A percentile compares a stretch with the other conserved stretches of the same genome.
These are phyloP conservation scores for Aricia artaxerxes DNA, from an alignment of 2,888 invertebrate genomes.

Conservation along the genomic window DNA sequence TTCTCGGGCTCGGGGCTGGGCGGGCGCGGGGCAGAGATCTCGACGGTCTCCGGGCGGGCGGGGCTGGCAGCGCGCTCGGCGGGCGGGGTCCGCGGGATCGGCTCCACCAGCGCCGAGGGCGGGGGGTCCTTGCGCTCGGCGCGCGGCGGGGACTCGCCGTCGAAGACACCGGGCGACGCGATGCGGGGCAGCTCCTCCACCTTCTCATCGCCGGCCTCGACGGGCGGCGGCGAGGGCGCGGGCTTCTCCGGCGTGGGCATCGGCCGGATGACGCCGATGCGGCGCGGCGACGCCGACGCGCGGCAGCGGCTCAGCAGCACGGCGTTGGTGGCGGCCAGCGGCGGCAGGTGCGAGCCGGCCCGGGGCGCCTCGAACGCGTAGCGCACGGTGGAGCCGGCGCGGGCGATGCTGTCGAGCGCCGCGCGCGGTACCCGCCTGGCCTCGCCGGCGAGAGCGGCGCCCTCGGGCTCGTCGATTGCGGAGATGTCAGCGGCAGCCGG, in stretches of 20 bases:
- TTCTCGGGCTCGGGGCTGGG: slow-evolving; percentile 41
- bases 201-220: slow-evolving; percentile 43
- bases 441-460: slow-evolving; percentile 49
- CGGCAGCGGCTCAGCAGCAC: slow-evolving; percentile 63
- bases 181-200: slow-evolving; percentile 44
- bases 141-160: slow-evolving; percentile 44
- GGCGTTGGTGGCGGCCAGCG: slow-evolving; percentile 64
- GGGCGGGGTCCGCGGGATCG: slow-evolving; percentile 55
- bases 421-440: slow-evolving; percentile 76
- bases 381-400: slow-evolving; percentile 84
- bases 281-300: slow-evolving; percentile 59
- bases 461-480: slow-evolving; percentile 50
- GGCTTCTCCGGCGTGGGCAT: slow-evolving; percentile 54
- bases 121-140: slow-evolving; percentile 52
- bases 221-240: not conserved
- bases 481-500: slow-evolving; percentile 50
- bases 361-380: slow-evolving; percentile 78
- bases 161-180: slow-evolving; percentile 46
- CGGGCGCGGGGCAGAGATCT: slow-evolving; percentile 36
- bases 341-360: slow-evolving; percentile 61
- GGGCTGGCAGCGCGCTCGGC: slow-evolving; percentile 51
- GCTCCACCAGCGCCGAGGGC: slow-evolving; percentile 69
- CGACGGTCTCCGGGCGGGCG: slow-evolving; percentile 33
- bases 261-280: slow-evolving; percentile 81
- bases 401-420: slow-evolving; percentile 84